These are phyloP conservation scores for Leptinotarsa rubiginosa DNA, from an alignment of 2,888 invertebrate genomes.

Conservation along the genomic window DNA sequence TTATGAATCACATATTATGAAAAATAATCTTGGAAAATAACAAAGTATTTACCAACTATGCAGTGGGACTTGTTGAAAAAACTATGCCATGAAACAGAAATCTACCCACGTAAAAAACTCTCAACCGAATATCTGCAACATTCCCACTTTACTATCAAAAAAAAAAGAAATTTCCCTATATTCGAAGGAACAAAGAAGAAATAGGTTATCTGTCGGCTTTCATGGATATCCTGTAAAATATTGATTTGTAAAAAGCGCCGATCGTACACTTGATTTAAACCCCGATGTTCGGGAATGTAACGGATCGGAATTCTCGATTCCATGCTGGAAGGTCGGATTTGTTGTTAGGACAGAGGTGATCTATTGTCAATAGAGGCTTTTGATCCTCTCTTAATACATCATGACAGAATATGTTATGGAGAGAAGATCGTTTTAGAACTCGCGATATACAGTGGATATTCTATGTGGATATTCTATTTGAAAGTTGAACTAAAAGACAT, in stretches of 20 bases:
- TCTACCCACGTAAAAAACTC: neutral
- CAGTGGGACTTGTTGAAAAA: neutral
- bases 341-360: conserved; percentile 1
- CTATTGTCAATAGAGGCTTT: neutral
- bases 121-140: neutral
- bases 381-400: neutral
- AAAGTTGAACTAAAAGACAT: too few species aligned
- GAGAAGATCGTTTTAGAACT: too few species aligned
- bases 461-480: too few species aligned
- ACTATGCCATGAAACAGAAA: neutral
- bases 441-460: too few species aligned
- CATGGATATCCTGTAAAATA: conserved; percentile 36
- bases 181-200: conserved; percentile 30
- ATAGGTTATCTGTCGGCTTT: conserved; percentile 34
- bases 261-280: conserved; percentile 37
- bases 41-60: too few species aligned
- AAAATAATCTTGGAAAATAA: too few species aligned
- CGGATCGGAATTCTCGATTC: conserved; percentile 28
- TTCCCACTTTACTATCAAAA: neutral
- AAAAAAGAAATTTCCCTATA: conserved; percentile 12
- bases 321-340: conserved; percentile 9
- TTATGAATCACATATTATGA: too few species aligned
- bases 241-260: conserved; percentile 38
- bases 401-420: too few species aligned
- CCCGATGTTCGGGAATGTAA: conserved; percentile 31